Evolutionary conservation across 2,113 vertebrate genomes (phyloP), one percentile per base, ranked within the genome.

Genomic region (Rhabdornis inornatus): DNA sequence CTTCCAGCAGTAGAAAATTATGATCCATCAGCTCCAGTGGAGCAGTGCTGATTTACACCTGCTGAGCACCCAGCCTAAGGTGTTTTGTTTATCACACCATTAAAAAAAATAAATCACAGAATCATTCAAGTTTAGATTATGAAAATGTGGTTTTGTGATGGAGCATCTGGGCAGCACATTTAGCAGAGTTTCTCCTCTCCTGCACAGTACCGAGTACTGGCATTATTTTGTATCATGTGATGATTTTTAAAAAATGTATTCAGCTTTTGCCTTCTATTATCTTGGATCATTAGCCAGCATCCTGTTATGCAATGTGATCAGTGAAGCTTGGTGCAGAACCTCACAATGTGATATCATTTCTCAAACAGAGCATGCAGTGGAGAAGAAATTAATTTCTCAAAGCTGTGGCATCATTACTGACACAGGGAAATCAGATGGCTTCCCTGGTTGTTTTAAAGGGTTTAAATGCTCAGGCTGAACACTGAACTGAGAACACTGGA

Each of bases 211-310:
- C 45, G 61, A 92, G n/a, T 45, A 40, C 76, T 78, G 69, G 64
- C 33, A 53, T 95, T 87, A 89, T 78, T 94, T 92, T 89, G 60
- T 50, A 64, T 59, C 92, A 74, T 42, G 85, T 84, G 92, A 81
- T 90, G 68, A 90, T 84, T 95, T 92, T 95, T 90, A 77, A 92
- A 95, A 95, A 95, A 96, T 65, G 50, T 75, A 88, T 90, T 96
- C 94, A 92, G 82, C 90, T 83, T 95, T 96, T 0, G 50, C 87
- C 93, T 95, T 85, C 90, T 92, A 94, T 96, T 94, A 93, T 93
- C 83, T 84, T 93, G 95, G 95, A 78, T 96, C 96, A 96, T 97
- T 97, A 97, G 95, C 53, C 83, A 93, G 95, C 95, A 96, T 96
- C 95, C 83, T 96, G 94, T 96, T 96, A 95, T 87, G 96, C 92